Evolutionary conservation across 2,113 vertebrate genomes (phyloP), one percentile per base, ranked within the genome.

Genomic region (Gobio gobio): DNA sequence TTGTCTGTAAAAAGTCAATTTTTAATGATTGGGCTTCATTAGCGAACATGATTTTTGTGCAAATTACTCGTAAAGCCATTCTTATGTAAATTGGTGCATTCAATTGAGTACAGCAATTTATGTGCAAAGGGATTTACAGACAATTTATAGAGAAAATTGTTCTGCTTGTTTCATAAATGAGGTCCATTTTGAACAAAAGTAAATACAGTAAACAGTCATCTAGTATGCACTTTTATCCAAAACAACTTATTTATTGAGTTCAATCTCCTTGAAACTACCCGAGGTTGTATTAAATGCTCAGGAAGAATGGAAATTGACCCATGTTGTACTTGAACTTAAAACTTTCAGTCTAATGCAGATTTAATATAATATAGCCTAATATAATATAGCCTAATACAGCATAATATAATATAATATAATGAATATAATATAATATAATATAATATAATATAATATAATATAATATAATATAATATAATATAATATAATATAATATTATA

Each of bases 1-100:
- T 75, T 75, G 13, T 51, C 36, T 70, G 66, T 43, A n/a, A 70
- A 40, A 70, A 43, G 66, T 43, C 1, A 2, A 70, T 70, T 70
- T 70, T 70, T 43, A 43, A 43, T 70, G 66, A 22, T 43, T 43
- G 66, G 36, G 66, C 66, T 22, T 70, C 66, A 70, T 70, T 70
- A 70, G 22, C 9, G 20, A 43, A 43, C 43, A 43, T 10, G 0
- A 70, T 70, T 70, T 70, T 70, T 70, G 66, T 43, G 10, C 5
- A 43, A 70, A 70, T n/a, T n/a, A 43, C 66, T 70, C 66, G 20
- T 43, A 12, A 40, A 43, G 5, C 2, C 20, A 2, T 43, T 70
- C 33, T 70, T 43, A 70, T 70, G 66, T 40, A 40, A 70, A 70
- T 70, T 10, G 33, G 4, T 43, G 64, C 14, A 36, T 36, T 70